Evolutionary conservation across 1,140 invertebrate species (phyloP).

Genomic region (Augochlora pura): DNA sequence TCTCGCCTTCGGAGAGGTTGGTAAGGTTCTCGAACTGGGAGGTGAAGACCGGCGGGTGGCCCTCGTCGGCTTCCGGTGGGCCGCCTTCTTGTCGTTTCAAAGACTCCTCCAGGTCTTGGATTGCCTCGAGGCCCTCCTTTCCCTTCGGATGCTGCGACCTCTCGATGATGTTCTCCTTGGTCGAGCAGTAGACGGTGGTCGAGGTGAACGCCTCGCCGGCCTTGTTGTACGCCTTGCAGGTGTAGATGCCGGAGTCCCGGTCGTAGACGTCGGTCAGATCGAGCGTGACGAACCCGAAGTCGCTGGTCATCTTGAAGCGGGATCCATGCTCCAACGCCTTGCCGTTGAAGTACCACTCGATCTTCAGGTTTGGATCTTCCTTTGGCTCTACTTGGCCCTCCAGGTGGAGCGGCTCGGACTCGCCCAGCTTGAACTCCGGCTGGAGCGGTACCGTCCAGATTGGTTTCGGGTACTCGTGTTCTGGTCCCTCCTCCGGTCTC

Average conservation of each 20-base stretch:
- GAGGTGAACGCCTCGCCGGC: conserved; percentile 95
- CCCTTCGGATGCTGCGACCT: conserved; percentile 96
- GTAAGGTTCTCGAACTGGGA: conserved; percentile 91
- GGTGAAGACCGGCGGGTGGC: conserved; percentile 92
- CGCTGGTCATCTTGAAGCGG: conserved; percentile 92
- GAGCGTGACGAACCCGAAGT: conserved; percentile 95
- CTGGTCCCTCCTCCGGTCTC: conserved; percentile 84
- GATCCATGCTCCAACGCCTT: conserved; percentile 92
- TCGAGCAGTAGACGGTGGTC: conserved; percentile 91
- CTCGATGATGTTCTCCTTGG: conserved; percentile 91
- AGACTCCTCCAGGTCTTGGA: conserved; percentile 94
- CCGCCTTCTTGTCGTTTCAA: conserved; percentile 86
- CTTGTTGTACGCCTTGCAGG: conserved; percentile 92
- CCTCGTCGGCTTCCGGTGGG: conserved; percentile 86
- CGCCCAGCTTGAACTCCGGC: conserved; percentile 91
- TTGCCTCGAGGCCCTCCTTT: conserved; percentile 93
- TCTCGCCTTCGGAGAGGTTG: conserved; percentile 93
- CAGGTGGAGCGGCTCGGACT: conserved; percentile 94
- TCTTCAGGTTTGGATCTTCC: conserved; percentile 96
- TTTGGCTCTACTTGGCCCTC: conserved; percentile 97
- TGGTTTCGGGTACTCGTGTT: conserved; percentile 91
- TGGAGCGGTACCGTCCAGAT: conserved; percentile 92
- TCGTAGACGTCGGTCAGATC: conserved; percentile 94
- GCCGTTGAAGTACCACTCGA: conserved; percentile 97
- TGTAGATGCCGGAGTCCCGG: conserved; percentile 96